phyloP scores from a whole-genome alignment of 2,113 vertebrate genomes.

The Peromyscus leucopus region DNA sequence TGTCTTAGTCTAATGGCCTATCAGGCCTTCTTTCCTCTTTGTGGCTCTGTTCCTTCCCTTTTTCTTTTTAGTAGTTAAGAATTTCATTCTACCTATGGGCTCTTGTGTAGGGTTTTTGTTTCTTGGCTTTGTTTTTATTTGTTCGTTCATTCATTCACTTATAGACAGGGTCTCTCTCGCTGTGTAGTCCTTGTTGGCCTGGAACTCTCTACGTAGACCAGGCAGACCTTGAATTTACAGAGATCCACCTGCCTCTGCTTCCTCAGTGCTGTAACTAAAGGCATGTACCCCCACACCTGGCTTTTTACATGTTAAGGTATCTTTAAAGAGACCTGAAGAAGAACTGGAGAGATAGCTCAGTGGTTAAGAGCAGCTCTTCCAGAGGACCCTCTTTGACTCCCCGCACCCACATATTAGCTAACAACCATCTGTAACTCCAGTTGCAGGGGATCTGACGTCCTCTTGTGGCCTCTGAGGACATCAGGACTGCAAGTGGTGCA shows the following conservation, averaged over 20 bases:
- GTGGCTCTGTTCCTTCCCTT: neutral
- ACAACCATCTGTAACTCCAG: neutral
- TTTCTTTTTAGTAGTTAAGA: slow-evolving; percentile 38
- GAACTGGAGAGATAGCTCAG: neutral
- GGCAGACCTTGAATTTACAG: neutral
- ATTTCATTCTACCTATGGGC: slow-evolving; percentile 28
- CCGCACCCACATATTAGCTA: neutral
- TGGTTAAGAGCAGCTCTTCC: neutral
- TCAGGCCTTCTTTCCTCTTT: neutral
- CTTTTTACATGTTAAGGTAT: neutral
- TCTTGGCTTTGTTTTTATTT: neutral
- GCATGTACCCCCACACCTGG: neutral
- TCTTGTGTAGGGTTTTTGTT: neutral
- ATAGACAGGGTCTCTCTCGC: neutral
- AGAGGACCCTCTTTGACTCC: neutral
- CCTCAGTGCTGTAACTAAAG: neutral
- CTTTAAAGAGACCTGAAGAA: slow-evolving; percentile 27
- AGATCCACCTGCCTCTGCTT: neutral
- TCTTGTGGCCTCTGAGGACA: neutral
- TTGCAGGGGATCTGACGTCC: neutral
- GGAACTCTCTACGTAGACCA: neutral
- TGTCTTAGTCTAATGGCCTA: neutral
- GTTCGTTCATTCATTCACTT: neutral
- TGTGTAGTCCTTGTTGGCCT: neutral
- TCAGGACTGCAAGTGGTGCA: neutral